A percentile compares a stretch with the other conserved stretches of the same genome.
Conservation (phyloP, 2,113 vertebrate species). For the Thalassarche chlororhynchos region DNA sequence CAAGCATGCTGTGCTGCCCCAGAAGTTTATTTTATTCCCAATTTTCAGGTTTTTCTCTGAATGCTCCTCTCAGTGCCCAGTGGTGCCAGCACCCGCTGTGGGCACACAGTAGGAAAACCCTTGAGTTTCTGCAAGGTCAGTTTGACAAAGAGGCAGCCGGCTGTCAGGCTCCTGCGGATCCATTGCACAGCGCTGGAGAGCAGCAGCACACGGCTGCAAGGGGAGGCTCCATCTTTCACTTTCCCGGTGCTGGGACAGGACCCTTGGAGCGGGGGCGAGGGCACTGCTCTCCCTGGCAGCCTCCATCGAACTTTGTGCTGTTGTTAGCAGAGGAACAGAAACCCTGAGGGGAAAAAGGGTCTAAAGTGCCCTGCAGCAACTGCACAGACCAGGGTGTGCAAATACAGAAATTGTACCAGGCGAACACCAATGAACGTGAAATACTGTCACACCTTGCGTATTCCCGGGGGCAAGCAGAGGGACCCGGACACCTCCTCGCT, state of each 20-base stretch:
- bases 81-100: background rate
- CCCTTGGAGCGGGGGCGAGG: accelerated
- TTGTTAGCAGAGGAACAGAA: background rate
- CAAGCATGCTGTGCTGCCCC: background rate
- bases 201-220: too few relatives aligned
- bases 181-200: background rate
- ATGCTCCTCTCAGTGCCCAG: background rate
- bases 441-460: background rate
- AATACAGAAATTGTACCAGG: background rate
- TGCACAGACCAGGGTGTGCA: background rate
- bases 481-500: background rate
- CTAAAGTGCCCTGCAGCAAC: background rate
- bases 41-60: background rate
- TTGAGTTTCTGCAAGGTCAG: background rate
- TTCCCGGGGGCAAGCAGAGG: background rate
- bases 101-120: background rate
- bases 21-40: background rate
- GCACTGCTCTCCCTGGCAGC: background rate
- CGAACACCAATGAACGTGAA: background rate
- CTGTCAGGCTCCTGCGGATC: background rate
- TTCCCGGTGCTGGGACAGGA: background rate
- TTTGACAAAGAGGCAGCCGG: background rate
- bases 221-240: background rate
- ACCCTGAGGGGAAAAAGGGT: background rate
- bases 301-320: background rate